Conservation (phyloP, 2,888 invertebrate species). For the Nowickia ferox region DNA sequence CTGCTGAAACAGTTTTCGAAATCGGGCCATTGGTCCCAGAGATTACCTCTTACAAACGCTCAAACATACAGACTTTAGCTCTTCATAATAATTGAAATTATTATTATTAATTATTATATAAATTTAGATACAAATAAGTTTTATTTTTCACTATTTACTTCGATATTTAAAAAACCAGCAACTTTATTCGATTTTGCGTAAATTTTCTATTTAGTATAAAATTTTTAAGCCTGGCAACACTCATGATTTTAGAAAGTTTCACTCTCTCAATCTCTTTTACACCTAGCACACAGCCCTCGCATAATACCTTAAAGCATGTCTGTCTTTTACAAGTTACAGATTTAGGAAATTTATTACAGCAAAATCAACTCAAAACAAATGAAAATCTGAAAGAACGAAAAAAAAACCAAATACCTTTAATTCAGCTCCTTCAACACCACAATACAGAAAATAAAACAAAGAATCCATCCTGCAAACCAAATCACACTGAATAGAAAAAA, state of each 20-base stretch:
- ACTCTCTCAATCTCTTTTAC: background rate
- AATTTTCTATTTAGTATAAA: too few species aligned
- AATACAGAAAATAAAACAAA: conserved; percentile 17
- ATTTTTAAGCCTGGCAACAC: too few species aligned
- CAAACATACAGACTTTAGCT: too few species aligned
- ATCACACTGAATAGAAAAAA: conserved; percentile 44
- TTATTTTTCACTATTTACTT: too few species aligned
- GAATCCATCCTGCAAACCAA: conserved; percentile 39
- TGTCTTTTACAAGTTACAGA: conserved; percentile 39
- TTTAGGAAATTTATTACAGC: conserved; percentile 46
- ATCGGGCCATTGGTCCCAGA: too few species aligned
- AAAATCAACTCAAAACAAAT: conserved; percentile 40
- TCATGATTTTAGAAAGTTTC: background rate
- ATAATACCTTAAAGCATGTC: conserved; percentile 41
- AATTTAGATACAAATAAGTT: too few species aligned
- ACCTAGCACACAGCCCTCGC: background rate
- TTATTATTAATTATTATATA: too few species aligned
- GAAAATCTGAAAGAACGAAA: background rate
- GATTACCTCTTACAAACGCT: too few species aligned
- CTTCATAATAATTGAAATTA: too few species aligned
- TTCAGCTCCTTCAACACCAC: conserved; percentile 55
- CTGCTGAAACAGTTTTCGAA: too few species aligned
- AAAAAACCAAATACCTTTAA: conserved; percentile 35
- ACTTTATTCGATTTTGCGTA: too few species aligned
- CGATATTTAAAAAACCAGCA: too few species aligned